Evolutionary conservation across 1,140 invertebrate species (phyloP).

Genomic region (Trichogramma pretiosum): DNA sequence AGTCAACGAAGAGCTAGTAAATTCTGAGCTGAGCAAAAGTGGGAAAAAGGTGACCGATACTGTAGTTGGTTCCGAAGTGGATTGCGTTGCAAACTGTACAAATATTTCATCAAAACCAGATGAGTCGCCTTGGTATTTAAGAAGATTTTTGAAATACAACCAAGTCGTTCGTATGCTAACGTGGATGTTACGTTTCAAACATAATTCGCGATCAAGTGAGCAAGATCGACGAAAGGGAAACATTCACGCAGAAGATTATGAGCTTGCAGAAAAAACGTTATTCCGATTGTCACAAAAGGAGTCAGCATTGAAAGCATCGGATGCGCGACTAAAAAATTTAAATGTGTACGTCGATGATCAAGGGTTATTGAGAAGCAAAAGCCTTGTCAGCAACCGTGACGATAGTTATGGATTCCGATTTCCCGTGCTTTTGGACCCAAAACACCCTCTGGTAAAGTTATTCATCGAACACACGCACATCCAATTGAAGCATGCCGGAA

Average conservation of each 20-base stretch:
- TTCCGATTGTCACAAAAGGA: constrained; percentile 17
- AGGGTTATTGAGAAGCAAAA: constrained; percentile 24
- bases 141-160: constrained; percentile 21
- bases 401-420: constrained; percentile 21
- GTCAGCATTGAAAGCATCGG: constrained; percentile 13
- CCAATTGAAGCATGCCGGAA: constrained; percentile 20
- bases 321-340: constrained; percentile 16
- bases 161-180: constrained; percentile 25
- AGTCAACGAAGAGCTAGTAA: constrained; percentile 15
- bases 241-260: constrained; percentile 17
- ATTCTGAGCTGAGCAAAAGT: constrained; percentile 17
- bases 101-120: constrained; percentile 16
- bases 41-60: constrained; percentile 1
- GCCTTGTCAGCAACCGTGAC: constrained; percentile 22
- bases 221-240: constrained; percentile 13
- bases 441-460: constrained; percentile 16
- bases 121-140: constrained; percentile 20
- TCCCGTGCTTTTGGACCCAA: constrained; percentile 26
- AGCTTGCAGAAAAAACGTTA: constrained; percentile 19
- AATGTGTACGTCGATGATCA: constrained; percentile 15
- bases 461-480: constrained; percentile 24
- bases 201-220: constrained; percentile 17
- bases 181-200: constrained; percentile 20
- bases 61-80: background rate
- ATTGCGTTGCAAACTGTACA: background rate